Percentiles rank a stretch among this genome's conserved stretches.
Evolutionary conservation across 2,113 vertebrate genomes (phyloP).

Genomic region (Anas platyrhynchos): DNA sequence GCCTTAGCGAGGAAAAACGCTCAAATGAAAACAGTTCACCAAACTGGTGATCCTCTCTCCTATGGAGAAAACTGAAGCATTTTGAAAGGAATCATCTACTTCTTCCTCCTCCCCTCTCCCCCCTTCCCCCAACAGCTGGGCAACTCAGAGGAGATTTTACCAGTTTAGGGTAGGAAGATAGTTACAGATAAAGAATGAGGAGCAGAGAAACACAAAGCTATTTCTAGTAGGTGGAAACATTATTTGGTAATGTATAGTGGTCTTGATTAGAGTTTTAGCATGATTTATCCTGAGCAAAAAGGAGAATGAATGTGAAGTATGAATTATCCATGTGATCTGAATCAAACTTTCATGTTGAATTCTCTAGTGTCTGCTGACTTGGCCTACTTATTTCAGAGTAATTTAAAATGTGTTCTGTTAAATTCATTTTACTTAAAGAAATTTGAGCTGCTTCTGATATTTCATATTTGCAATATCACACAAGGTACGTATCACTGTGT

Average conservation of each 20-base stretch:
- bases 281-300: background rate
- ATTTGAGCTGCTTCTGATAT: background rate
- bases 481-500: background rate
- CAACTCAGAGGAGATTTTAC: background rate
- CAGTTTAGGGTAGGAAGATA: background rate
- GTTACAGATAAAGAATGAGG: background rate
- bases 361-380: background rate
- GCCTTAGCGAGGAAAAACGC: background rate
- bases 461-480: background rate
- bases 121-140: background rate
- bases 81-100: background rate
- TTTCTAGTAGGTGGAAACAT: background rate
- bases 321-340: constrained; percentile 31
- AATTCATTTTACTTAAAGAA: background rate
- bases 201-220: background rate
- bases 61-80: background rate
- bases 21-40: background rate
- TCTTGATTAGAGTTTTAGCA: constrained; percentile 12
- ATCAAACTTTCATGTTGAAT: constrained; percentile 32
- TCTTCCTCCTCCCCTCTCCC: background rate
- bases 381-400: constrained; percentile 1
- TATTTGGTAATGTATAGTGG: background rate
- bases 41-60: background rate
- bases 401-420: background rate
- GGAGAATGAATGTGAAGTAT: background rate